phyloP scores from a whole-genome alignment of 2,113 vertebrate genomes.

The Eupsittula cactorum region DNA sequence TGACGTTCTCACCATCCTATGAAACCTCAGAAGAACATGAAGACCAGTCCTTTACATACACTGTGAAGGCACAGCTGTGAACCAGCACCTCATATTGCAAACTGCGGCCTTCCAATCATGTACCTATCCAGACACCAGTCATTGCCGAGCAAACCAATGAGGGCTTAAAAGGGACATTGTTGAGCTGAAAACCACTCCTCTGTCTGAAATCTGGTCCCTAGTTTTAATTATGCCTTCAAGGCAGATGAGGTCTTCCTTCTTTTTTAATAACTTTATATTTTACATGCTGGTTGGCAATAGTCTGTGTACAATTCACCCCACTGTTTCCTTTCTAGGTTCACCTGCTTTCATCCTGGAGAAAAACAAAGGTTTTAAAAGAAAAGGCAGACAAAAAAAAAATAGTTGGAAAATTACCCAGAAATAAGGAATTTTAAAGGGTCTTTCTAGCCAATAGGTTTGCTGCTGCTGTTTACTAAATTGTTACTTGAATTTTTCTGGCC shows the following conservation, averaged over 20 bases:
- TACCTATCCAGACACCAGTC: not conserved
- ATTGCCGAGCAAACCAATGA: accelerated
- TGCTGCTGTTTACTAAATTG: not conserved
- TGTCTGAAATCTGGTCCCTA: not conserved
- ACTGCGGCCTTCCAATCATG: not conserved
- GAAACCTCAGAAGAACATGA: not conserved
- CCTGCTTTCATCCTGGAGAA: not conserved
- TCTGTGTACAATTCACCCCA: not conserved
- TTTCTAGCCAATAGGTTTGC: not conserved
- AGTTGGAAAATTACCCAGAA: not conserved
- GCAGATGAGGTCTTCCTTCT: not conserved
- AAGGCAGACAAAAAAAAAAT: not conserved
- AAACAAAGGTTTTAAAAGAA: not conserved
- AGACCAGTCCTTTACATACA: not conserved
- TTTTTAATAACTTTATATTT: not conserved
- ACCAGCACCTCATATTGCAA: not conserved
- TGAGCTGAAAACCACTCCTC: constrained; percentile 19
- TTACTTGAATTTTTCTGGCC: not conserved
- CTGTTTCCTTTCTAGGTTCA: not conserved
- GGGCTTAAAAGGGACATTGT: not conserved
- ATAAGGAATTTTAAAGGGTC: not conserved
- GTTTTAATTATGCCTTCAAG: not conserved
- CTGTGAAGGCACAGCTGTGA: not conserved
- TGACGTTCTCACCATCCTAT: not conserved
- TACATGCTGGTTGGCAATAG: not conserved